These are phyloP conservation scores for Halcyon chelicuti DNA, from an alignment of 2,797 vertebrate genomes.

Conservation along the genomic window DNA sequence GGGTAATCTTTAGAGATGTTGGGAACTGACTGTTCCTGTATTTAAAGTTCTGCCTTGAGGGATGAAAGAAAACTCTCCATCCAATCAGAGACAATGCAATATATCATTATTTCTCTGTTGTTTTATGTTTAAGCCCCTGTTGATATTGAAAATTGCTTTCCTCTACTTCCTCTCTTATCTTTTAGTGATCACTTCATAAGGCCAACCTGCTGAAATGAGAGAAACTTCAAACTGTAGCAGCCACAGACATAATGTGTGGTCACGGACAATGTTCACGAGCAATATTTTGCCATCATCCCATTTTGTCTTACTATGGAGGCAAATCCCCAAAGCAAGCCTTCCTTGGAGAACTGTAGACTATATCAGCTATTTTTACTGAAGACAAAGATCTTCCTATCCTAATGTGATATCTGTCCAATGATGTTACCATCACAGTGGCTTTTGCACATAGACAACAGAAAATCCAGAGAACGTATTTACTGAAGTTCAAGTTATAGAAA, in stretches of 20 bases:
- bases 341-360: neutral
- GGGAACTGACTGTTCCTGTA: neutral
- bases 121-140: neutral
- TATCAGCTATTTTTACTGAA: neutral
- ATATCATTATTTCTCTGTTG: conserved; percentile 15
- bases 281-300: neutral
- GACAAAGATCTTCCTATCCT: neutral
- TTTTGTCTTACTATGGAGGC: neutral
- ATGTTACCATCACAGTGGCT: neutral
- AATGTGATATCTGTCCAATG: neutral
- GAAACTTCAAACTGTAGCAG: neutral
- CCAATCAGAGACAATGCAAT: neutral
- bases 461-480: neutral
- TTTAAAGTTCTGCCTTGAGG: conserved; percentile 15
- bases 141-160: neutral
- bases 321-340: neutral
- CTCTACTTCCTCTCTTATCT: neutral
- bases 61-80: conserved; percentile 6
- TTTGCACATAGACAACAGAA: neutral
- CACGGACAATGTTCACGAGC: rapidly evolving
- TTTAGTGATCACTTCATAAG: neutral
- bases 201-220: neutral
- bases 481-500: neutral
- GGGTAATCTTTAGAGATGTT: neutral
- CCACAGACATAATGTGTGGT: neutral